Base-by-base conservation (phyloP, 2,113 vertebrate genomes). In the Salvator merianae region DNA sequence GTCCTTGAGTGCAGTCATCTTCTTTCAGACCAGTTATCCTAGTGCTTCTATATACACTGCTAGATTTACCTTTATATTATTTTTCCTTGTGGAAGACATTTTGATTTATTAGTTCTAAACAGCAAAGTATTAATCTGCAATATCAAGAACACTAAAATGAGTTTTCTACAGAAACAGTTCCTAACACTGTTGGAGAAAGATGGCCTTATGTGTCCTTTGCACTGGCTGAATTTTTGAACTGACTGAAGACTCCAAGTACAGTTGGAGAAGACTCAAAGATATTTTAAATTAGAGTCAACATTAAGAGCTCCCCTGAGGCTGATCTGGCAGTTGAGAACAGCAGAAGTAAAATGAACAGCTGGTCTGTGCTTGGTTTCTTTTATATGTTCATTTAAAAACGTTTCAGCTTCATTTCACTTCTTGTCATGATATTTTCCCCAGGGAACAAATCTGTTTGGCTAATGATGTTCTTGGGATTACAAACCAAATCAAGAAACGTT, bases 251-350 rank as follows among this genome's bases (percentile, higher is more conserved):
- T 85, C 77, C 83, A 85, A 85, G 69, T 85, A 85, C 83, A 85
- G 77, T 85, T 85, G 83, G 83, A 85, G 77, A 85, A 85, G 32
- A 38, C 77, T 85, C 83, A 85, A 79, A 85, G 83, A 79, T 85
- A 79, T 72, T 85, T 79, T 79, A 79, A 85, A 79, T 82, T 77
- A 79, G 77, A 79, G 38, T 85, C 69, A 85, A 85, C 77, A 79
- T 71, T 85, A 85, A 79, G 69, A 85, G 77, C 40, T 79, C 83
- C 83, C 83, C 77, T 65, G 77, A 85, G 83, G 77, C 83, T 85
- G 76, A 85, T 65, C 69, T 85, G 83, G 83, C 83, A 85, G 55
- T 22, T 79, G 70, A 79, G 83, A 73, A 62, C 77, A 79, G 38
- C 59, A 79, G 24, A 79, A 84, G 83, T 84, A 69, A 84, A 84